These are phyloP conservation scores for Anguilla marmorata DNA, from an alignment of 2,797 vertebrate species.

Conservation along the genomic window DNA sequence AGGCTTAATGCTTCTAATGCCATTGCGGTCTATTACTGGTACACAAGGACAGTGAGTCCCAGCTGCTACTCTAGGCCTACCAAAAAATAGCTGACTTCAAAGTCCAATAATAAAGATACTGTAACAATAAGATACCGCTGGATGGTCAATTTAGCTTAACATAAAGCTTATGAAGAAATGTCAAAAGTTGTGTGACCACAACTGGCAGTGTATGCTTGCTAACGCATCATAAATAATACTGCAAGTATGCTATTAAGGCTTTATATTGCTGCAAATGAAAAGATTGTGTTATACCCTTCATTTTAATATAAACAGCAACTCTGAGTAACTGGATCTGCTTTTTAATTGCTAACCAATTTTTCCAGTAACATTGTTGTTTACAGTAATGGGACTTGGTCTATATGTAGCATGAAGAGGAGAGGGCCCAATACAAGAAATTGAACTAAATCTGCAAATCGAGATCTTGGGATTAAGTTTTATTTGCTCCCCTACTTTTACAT, in stretches of 20 bases:
- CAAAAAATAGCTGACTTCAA: neutral
- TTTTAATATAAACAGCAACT: conserved; percentile 1
- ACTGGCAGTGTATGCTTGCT: neutral
- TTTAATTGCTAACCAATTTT: neutral
- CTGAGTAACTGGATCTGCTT: neutral
- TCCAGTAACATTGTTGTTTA: neutral
- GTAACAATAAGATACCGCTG: neutral
- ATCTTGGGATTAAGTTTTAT: no score
- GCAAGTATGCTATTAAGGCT: neutral
- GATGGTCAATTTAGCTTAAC: neutral
- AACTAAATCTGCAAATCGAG: neutral
- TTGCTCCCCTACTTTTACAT: no score
- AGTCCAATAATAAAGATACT: neutral
- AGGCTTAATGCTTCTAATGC: neutral
- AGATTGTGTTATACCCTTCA: neutral
- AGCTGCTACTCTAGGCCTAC: neutral
- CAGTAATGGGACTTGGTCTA: neutral
- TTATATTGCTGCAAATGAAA: neutral
- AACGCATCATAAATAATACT: neutral
- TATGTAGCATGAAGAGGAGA: neutral
- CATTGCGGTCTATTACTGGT: neutral
- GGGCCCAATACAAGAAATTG: neutral
- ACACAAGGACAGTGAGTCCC: neutral
- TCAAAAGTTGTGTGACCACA: neutral
- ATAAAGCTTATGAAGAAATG: neutral